These are phyloP conservation scores for Ciconia boyciana DNA, from an alignment of 2,113 vertebrate genomes.

Conservation along the genomic window DNA sequence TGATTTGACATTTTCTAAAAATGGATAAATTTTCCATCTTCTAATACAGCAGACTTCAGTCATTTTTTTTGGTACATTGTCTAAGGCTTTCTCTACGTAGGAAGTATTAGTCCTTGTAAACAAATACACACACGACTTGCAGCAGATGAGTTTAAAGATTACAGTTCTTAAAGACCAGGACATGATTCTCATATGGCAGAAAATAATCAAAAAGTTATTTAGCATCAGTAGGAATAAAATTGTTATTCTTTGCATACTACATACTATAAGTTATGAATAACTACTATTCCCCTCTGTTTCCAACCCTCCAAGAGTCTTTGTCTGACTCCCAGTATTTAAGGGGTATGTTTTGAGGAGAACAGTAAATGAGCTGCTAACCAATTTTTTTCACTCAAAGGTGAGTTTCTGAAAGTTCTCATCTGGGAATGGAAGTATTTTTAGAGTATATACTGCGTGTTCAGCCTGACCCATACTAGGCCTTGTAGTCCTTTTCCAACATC, in stretches of 20 bases:
- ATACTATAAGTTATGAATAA: background rate
- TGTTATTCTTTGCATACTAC: background rate
- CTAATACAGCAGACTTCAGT: slow-evolving; percentile 61
- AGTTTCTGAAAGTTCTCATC: background rate
- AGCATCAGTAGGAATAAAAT: background rate
- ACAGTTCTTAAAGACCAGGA: slow-evolving; percentile 3
- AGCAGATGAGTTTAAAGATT: slow-evolving; percentile 33
- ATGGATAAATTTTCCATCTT: slow-evolving; percentile 64
- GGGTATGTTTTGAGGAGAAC: background rate
- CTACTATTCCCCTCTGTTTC: background rate
- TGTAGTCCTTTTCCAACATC: background rate
- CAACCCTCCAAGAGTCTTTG: background rate
- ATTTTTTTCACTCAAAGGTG: background rate
- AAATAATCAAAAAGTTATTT: background rate
- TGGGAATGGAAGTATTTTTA: background rate
- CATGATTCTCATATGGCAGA: background rate
- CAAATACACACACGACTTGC: background rate
- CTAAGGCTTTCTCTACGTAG: slow-evolving; percentile 6
- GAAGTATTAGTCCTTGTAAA: slow-evolving; percentile 27
- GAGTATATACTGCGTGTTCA: background rate
- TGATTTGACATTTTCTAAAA: slow-evolving; percentile 78
- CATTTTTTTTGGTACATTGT: slow-evolving; percentile 3
- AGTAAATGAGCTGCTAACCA: background rate
- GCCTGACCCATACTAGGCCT: background rate
- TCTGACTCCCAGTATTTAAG: background rate